Evolutionary conservation across 2,888 invertebrate species (phyloP), one percentile per base, ranked within the genome.

Genomic region (Drosophila mercatorum): DNA sequence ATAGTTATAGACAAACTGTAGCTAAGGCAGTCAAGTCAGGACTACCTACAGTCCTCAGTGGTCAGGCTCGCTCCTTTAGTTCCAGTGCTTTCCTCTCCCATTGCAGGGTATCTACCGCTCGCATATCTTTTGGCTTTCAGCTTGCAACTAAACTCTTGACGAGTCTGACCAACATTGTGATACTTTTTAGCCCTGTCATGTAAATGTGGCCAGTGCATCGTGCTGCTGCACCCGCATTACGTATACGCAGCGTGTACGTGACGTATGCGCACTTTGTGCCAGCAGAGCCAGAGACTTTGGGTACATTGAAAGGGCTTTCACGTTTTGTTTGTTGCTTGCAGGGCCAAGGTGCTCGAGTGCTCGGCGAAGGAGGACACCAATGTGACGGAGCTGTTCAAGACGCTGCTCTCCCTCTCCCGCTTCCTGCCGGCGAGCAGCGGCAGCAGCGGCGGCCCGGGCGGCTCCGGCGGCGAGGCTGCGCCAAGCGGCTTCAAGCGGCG

Each of bases 281-380:
- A 40, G 22, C 40, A 26, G 34, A 26, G 34, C 44, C 47, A 38
- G 10, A 52, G 68, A 61, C 43, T 72, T 55, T 49, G 44, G 28
- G n/a, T 62, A 56, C 64, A 72, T 60, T 78, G 44, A 38, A 55
- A 72, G 22, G 22, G 22, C 17, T 17, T 61, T 66, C 66, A 57
- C 38, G 17, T 17, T 0, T 74, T 63, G 53, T 52, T 55, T 53
- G 40, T 70, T 60, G 52, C 65, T 93, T 93, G 3, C 94, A 95
- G 96, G 84, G 95, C 95, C 66, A 96, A 96, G 92, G 95, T 96
- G 53, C 93, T 96, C 87, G 96, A 95, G 92, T 96, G 95, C 92
- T 97, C 96, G 55, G 96, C 96, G 17, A 96, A 96, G 91, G 96
- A 96, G 90, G 96, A 96, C 92, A 94, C 95, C 89, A 96, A 96